Conservation (phyloP, 2,113 vertebrate species). For the Leptodactylus fuscus region DNA sequence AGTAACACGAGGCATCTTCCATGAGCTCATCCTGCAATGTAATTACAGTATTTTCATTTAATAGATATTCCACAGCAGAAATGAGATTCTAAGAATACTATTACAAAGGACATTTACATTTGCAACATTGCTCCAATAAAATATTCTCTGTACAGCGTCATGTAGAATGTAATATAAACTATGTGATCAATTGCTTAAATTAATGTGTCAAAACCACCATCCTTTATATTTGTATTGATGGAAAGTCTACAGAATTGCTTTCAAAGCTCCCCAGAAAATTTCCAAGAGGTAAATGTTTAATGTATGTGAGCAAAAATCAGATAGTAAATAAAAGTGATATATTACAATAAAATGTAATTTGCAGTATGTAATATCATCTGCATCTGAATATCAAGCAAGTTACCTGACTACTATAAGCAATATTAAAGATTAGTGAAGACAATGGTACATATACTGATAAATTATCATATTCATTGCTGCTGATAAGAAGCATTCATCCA, state of each 20-base stretch:
- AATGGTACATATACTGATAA: not conserved
- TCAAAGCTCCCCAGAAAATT: not conserved
- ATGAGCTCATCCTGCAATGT: no score
- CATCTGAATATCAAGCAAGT: slow-evolving; percentile 15
- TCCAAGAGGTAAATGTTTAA: not conserved
- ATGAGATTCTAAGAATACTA: no score
- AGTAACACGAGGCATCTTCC: no score
- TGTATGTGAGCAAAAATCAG: not conserved
- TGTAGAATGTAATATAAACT: no score
- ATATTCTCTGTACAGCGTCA: no score
- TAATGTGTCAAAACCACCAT: not conserved
- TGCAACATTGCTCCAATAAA: no score
- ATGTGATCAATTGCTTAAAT: no score
- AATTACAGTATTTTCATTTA: no score
- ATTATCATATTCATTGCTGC: not conserved
- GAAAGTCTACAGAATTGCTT: not conserved
- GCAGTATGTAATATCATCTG: not conserved
- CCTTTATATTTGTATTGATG: not conserved
- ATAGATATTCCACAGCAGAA: no score
- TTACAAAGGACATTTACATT: no score
- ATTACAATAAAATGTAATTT: slow-evolving; percentile 9
- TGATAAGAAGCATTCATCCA: not conserved
- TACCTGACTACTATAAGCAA: not conserved
- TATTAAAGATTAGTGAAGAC: not conserved
- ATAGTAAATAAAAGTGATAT: not conserved